Evolutionary conservation across 2,888 invertebrate species (phyloP), one percentile per base, ranked within the genome.

Genomic region (Blastobasis adustella): DNA sequence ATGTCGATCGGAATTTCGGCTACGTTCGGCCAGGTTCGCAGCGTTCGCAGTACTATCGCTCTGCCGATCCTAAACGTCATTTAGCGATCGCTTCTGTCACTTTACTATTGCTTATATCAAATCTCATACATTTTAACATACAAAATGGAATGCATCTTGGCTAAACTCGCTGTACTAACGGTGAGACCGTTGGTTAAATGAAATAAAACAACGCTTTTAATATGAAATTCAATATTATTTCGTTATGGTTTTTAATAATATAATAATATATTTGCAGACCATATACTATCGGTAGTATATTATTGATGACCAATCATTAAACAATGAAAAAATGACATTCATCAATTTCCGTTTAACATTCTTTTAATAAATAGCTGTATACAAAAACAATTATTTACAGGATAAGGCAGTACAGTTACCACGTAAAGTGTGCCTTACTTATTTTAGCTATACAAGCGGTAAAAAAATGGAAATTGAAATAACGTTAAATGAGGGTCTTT

Each of bases 331-430:
- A 78, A 84, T 84, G 81, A 84, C 73, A 82, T 80, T 76, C 84
- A 85, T 86, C 85, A 86, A 82, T 81, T 80, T 75, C 79, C 77
- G 74, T 82, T 84, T 82, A 85, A 86, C 84, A 82, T 86, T 82
- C 73, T 79, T 86, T 88, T 85, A 89, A 89, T 89, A 89, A 89
- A 89, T 89, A 89, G 89, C 88, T 88, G 89, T 89, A 88, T 89
- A 89, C 86, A 89, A 89, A 79, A 89, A 89, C 89, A 88, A 88
- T 88, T 89, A 89, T 89, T 89, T 89, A 89, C 89, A 89, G 79
- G 76, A 74, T 86, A 87, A 87, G 87, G 87, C 87, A 87, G 82
- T 85, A 85, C 70, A 78, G 78, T 82, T 82, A 88, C 85, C 85
- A 83, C 84, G 82, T 86, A 84, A 82, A 79, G 73, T 78, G 82